phyloP scores from a whole-genome alignment of 2,797 vertebrate species.

The Calcarius lapponicus region DNA sequence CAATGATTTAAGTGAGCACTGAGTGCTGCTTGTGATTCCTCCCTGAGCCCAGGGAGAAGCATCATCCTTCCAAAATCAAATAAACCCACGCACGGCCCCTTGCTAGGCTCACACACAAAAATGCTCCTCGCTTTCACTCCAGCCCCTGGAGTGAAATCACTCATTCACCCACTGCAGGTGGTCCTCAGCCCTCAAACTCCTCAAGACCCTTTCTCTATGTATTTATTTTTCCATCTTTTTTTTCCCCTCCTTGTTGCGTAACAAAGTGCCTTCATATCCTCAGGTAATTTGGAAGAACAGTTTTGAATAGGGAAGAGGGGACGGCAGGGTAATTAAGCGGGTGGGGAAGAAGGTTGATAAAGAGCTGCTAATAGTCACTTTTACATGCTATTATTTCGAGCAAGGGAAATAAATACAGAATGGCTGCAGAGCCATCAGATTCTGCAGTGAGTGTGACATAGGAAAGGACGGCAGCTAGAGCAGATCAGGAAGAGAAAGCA shows the following conservation, averaged over 20 bases:
- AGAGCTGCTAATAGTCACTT: constrained; percentile 15
- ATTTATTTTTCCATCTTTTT: background rate
- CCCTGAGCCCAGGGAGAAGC: background rate
- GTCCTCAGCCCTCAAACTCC: background rate
- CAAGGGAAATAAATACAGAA: background rate
- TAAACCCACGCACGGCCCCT: accelerated
- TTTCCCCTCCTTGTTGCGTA: background rate
- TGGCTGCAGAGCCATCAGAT: background rate
- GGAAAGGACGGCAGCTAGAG: background rate
- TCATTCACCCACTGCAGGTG: background rate
- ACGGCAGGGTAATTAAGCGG: background rate
- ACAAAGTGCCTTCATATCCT: background rate
- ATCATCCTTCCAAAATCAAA: background rate
- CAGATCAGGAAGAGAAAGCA: background rate
- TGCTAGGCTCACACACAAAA: background rate
- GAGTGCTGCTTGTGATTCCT: background rate
- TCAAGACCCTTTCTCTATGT: background rate
- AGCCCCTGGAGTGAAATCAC: background rate
- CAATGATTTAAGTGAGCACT: background rate
- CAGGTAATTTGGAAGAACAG: background rate
- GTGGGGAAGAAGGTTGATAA: background rate
- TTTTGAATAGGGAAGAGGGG: background rate
- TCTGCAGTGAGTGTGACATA: background rate
- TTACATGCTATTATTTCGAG: background rate
- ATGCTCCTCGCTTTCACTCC: background rate